Evolutionary conservation across 2,888 invertebrate genomes (phyloP).

Genomic region (Sarcophaga carnaria): DNA sequence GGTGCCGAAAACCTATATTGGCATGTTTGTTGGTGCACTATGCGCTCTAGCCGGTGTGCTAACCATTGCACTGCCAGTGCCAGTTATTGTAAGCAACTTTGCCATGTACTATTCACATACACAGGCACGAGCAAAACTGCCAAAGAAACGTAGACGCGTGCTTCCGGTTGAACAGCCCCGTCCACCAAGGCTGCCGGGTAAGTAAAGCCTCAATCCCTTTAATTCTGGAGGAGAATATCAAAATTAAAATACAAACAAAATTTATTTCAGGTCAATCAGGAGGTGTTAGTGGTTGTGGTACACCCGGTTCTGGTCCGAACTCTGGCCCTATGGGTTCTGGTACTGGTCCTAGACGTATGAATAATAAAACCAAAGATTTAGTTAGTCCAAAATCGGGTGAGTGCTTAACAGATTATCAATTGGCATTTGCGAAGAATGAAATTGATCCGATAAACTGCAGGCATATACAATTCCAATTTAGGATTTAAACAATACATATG

Average conservation of each 20-base stretch:
- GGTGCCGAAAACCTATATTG: constrained; percentile 98
- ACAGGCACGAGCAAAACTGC: constrained; percentile 98
- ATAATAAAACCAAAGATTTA: constrained; percentile 82
- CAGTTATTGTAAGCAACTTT: constrained; percentile 99
- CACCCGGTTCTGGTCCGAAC: constrained; percentile 81
- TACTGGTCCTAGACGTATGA: constrained; percentile 81
- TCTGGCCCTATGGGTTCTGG: constrained; percentile 81
- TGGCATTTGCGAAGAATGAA: background rate
- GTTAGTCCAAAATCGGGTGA: constrained; percentile 82
- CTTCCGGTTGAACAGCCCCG: constrained; percentile 96
- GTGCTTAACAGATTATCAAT: constrained; percentile 66
- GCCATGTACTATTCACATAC: constrained; percentile 98
- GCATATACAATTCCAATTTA: background rate
- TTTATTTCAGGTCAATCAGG: constrained; percentile 77
- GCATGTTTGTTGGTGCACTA: constrained; percentile 98
- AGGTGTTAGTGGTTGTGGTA: constrained; percentile 80
- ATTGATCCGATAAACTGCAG: background rate
- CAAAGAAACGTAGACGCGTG: constrained; percentile 98
- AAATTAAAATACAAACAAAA: background rate
- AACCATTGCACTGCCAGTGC: constrained; percentile 99
- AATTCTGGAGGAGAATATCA: background rate
- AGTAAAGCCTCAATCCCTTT: constrained; percentile 3
- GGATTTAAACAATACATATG: background rate
- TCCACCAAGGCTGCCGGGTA: constrained; percentile 80
- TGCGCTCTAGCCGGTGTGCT: constrained; percentile 99